phyloP scores from a whole-genome alignment of 2,888 invertebrate species.

The Synanthedon vespiformis region DNA sequence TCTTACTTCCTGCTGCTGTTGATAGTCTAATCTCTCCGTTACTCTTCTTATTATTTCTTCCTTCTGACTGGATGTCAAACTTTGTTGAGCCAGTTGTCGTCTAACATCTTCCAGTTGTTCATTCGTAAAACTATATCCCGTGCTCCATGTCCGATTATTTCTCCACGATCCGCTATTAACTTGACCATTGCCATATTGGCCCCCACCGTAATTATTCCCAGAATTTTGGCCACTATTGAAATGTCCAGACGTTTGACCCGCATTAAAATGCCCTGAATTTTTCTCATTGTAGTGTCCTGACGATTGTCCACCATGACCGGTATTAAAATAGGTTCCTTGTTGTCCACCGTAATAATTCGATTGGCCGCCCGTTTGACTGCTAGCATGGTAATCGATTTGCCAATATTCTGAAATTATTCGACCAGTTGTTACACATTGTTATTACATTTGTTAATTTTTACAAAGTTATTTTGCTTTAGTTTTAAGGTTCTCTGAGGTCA shows the following conservation, averaged over 20 bases:
- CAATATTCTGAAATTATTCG: constrained; percentile 16
- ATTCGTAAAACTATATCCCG: constrained; percentile 24
- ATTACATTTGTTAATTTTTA: no score
- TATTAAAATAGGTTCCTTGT: background rate
- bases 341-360: background rate
- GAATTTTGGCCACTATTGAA: constrained; percentile 1
- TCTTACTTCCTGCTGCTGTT: constrained; percentile 40
- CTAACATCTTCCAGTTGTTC: constrained; percentile 43
- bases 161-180: constrained; percentile 14
- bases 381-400: constrained; percentile 8
- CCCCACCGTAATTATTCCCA: constrained; percentile 2
- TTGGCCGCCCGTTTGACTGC: constrained; percentile 1
- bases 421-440: no score
- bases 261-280: constrained; percentile 8
- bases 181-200: constrained; percentile 2
- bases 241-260: constrained; percentile 11
- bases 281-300: constrained; percentile 16
- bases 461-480: no score
- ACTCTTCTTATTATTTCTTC: constrained; percentile 37
- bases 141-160: constrained; percentile 36
- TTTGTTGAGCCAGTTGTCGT: constrained; percentile 18
- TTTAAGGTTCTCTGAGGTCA: no score
- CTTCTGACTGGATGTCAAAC: constrained; percentile 35
- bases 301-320: constrained; percentile 3
- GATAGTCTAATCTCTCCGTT: constrained; percentile 28